Percentiles rank a stretch among this genome's conserved stretches.
Evolutionary conservation across 2,888 invertebrate genomes (phyloP).

Genomic region (Elegia similella): DNA sequence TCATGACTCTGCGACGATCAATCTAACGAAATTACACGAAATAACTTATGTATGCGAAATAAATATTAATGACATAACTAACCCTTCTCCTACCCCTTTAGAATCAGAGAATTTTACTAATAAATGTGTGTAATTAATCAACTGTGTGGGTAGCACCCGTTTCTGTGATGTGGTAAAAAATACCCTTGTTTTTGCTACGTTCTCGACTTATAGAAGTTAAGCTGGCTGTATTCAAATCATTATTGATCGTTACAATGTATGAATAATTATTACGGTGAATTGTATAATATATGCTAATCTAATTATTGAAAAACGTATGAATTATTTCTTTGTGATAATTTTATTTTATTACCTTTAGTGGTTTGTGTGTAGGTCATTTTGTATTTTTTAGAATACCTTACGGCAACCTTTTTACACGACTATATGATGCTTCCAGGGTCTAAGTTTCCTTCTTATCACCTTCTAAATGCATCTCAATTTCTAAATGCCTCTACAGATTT

Average conservation of each 20-base stretch:
- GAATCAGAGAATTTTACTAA: conserved; percentile 68
- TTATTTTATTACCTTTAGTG: not conserved
- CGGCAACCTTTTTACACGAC: too few species aligned
- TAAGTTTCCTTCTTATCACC: too few species aligned
- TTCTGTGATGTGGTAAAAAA: conserved; percentile 26
- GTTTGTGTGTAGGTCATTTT: too few species aligned
- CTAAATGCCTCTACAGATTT: too few species aligned
- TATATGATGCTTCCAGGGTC: too few species aligned
- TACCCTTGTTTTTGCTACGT: conserved; percentile 20
- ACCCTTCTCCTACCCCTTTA: conserved; percentile 69
- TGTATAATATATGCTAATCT: not conserved
- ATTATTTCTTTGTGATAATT: not conserved
- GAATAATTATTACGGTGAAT: not conserved
- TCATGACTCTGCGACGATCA: conserved; percentile 39
- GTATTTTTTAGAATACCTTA: too few species aligned
- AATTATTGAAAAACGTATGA: not conserved
- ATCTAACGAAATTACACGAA: conserved; percentile 36
- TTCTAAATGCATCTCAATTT: too few species aligned
- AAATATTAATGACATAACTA: conserved; percentile 72
- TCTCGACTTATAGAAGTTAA: not conserved
- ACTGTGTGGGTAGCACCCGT: conserved; percentile 51
- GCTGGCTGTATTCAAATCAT: conserved; percentile 5
- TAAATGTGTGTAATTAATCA: conserved; percentile 80
- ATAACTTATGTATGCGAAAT: conserved; percentile 68
- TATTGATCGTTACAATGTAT: not conserved